Percentiles rank a stretch among this genome's conserved stretches.
Conservation (phyloP, 2,797 vertebrate species). For the Sebastes variabilis region DNA sequence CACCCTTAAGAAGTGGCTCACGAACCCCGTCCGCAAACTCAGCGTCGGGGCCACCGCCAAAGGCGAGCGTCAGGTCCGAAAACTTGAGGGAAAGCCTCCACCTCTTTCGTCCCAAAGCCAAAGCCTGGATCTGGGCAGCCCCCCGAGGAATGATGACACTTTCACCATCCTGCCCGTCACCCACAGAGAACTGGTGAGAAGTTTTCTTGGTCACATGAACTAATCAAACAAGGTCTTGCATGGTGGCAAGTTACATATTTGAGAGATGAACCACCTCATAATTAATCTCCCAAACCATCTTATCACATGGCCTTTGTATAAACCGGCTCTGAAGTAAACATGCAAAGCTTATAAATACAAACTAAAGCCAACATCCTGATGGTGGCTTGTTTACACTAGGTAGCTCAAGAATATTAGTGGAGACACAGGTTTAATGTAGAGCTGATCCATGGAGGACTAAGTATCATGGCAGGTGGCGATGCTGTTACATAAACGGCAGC, state of each 20-base stretch:
- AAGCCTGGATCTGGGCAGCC: constrained; percentile 75
- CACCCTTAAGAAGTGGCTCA: constrained; percentile 93
- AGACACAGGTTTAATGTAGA: constrained; percentile 25
- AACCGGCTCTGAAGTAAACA: constrained; percentile 52
- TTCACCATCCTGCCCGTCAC: constrained; percentile 74
- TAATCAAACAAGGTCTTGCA: constrained; percentile 10
- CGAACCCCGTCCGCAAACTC: constrained; percentile 88
- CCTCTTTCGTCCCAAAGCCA: constrained; percentile 67
- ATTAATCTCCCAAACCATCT: constrained; percentile 35
- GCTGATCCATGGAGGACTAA: constrained; percentile 13
- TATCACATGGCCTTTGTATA: constrained; percentile 1
- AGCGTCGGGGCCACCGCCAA: constrained; percentile 82
- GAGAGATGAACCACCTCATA: constrained; percentile 19
- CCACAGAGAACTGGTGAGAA: constrained; percentile 82
- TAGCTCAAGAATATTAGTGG: constrained; percentile 1
- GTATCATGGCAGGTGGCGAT: constrained; percentile 21
- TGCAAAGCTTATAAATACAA: constrained; percentile 33
- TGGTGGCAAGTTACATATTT: background rate
- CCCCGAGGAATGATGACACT: constrained; percentile 67
- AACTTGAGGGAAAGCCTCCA: constrained; percentile 77
- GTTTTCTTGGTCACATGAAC: background rate
- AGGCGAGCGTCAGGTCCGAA: constrained; percentile 82
- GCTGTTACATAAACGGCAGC: constrained; percentile 34
- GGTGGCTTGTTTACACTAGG: constrained; percentile 34
- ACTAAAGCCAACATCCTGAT: constrained; percentile 36